Conservation (phyloP, 2,888 invertebrate genomes). For the Eumacrocentrus americanus region DNA sequence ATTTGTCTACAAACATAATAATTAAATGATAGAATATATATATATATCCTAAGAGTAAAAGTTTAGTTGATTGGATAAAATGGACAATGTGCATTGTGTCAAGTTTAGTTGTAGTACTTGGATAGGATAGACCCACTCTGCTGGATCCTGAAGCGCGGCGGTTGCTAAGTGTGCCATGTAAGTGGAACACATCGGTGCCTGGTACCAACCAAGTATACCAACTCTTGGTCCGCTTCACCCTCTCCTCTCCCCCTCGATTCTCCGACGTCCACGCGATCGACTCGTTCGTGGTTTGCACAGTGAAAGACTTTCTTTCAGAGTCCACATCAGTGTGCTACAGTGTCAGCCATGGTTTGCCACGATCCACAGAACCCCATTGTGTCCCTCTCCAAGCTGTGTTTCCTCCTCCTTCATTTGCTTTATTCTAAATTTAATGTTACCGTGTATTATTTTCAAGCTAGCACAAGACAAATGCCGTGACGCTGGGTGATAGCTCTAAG, state of each 20-base stretch:
- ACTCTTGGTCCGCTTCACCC: constrained; percentile 45
- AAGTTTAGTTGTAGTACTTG: background rate
- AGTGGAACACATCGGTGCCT: constrained; percentile 61
- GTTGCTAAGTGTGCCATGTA: constrained; percentile 59
- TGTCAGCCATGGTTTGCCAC: constrained; percentile 12
- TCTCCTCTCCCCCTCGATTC: constrained; percentile 26
- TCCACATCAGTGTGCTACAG: constrained; percentile 9
- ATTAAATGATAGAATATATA: too few relatives aligned
- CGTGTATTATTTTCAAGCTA: background rate
- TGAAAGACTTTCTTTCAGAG: constrained; percentile 61
- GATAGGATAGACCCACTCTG: constrained; percentile 48
- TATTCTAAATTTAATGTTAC: background rate
- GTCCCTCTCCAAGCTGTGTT: too few relatives aligned
- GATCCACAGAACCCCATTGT: constrained; percentile 1
- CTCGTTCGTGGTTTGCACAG: constrained; percentile 43
- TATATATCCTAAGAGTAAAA: background rate
- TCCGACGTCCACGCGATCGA: constrained; percentile 23
- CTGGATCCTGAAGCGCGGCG: constrained; percentile 52
- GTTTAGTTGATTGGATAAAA: too few relatives aligned
- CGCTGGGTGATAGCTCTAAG: too few relatives aligned
- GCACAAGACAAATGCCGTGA: background rate
- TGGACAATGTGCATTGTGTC: background rate
- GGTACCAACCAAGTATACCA: constrained; percentile 59
- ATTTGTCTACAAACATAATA: too few relatives aligned
- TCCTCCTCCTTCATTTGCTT: constrained; percentile 5